phyloP scores from a whole-genome alignment of 2,113 vertebrate genomes.

The Oreochromis niloticus region DNA sequence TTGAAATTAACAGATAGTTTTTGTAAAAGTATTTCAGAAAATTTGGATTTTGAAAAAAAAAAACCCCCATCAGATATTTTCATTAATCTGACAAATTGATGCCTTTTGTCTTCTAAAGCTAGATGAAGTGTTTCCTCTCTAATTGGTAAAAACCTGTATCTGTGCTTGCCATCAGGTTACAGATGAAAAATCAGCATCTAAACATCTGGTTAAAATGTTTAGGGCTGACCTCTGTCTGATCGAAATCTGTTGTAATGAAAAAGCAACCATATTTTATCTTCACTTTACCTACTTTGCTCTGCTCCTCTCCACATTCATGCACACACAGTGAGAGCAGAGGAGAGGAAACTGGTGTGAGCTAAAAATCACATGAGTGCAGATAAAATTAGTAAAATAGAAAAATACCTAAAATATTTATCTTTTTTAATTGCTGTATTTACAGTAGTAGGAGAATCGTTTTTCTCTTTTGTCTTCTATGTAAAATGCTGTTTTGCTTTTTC shows the following conservation, averaged over 20 bases:
- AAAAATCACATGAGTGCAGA: not conserved
- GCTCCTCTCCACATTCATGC: not conserved
- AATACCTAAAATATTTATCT: not conserved
- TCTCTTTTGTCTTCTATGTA: not conserved
- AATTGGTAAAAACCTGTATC: not conserved
- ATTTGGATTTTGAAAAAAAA: not conserved
- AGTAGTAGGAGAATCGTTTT: rapidly evolving
- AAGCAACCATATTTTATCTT: not conserved
- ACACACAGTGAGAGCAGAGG: not conserved
- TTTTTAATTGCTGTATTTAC: not conserved
- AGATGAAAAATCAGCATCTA: not conserved
- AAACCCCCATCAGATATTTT: not conserved
- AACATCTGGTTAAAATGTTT: not conserved
- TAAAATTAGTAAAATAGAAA: not conserved
- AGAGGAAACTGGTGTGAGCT: not conserved
- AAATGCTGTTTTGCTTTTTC: not conserved
- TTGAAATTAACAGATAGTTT: not conserved
- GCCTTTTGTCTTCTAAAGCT: not conserved
- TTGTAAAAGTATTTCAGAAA: not conserved
- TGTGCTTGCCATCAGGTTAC: not conserved
- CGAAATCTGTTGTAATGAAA: not conserved
- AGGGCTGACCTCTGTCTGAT: not conserved
- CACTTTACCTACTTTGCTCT: not conserved
- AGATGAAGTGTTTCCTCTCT: not conserved
- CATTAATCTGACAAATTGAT: not conserved